A percentile compares a stretch with the other conserved stretches of the same genome.
phyloP scores from a whole-genome alignment of 2,113 vertebrate genomes.

The Cebidichthys violaceus region DNA sequence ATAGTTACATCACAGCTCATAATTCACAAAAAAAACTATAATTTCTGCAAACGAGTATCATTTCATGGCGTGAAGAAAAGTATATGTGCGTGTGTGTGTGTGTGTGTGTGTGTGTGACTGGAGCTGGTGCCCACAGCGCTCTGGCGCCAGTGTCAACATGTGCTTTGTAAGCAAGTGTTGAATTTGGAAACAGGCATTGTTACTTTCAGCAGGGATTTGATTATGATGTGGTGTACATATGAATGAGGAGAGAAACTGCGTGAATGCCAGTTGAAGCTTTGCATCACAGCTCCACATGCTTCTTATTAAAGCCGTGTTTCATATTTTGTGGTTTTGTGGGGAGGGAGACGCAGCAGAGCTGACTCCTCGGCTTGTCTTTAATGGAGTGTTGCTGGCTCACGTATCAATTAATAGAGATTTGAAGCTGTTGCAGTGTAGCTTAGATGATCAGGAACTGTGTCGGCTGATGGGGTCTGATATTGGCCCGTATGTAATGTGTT shows the following conservation, averaged over 20 bases:
- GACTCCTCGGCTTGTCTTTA: conserved; percentile 63
- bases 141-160: conserved; percentile 63
- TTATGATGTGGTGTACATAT: conserved; percentile 67
- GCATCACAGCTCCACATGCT: conserved; percentile 57
- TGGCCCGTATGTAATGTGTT: not conserved
- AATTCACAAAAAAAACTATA: conserved; percentile 42
- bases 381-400: conserved; percentile 63
- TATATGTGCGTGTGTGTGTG: conserved; percentile 8
- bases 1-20: conserved; percentile 41
- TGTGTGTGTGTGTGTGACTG: conserved; percentile 30
- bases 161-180: conserved; percentile 75
- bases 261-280: conserved; percentile 57
- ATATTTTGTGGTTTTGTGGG: conserved; percentile 51
- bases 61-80: conserved; percentile 20
- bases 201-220: conserved; percentile 66
- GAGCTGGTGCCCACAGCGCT: conserved; percentile 4
- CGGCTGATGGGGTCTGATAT: conserved; percentile 31
- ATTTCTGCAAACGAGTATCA: conserved; percentile 50
- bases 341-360: conserved; percentile 29
- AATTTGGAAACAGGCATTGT: conserved; percentile 69
- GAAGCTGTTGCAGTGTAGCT: conserved; percentile 31
- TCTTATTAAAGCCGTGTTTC: conserved; percentile 63
- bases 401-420: conserved; percentile 58
- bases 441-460: conserved; percentile 18
- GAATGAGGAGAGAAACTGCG: conserved; percentile 64